Evolutionary conservation across 2,113 vertebrate genomes (phyloP).

Genomic region (Vanacampus margaritifer): DNA sequence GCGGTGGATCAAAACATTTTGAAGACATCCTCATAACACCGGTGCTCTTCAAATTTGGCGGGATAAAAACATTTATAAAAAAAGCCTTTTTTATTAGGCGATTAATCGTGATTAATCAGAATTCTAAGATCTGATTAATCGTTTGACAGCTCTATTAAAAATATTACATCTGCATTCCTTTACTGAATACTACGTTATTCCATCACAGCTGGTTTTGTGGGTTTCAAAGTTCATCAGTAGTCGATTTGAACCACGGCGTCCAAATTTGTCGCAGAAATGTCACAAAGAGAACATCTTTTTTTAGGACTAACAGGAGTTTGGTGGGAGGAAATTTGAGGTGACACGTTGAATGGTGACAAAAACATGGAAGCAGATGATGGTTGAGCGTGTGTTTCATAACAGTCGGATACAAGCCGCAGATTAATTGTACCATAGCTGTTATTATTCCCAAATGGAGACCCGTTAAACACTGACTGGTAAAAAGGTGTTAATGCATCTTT

Average conservation of each 20-base stretch:
- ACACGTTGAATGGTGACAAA: background rate
- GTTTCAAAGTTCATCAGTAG: background rate
- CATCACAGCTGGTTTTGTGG: too few species aligned
- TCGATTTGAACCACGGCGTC: background rate
- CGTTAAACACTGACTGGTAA: slow-evolving; percentile 45
- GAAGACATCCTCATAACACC: too few species aligned
- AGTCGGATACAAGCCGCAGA: slow-evolving; percentile 34
- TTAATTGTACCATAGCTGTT: slow-evolving; percentile 43
- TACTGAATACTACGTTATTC: too few species aligned
- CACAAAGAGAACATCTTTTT: slow-evolving; percentile 3
- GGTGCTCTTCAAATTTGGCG: too few species aligned
- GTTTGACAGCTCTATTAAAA: too few species aligned
- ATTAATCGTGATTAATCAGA: too few species aligned
- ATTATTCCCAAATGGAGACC: slow-evolving; percentile 45
- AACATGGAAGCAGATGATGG: background rate
- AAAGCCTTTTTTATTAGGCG: too few species aligned
- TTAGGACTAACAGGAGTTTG: slow-evolving; percentile 1
- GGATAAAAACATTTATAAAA: too few species aligned
- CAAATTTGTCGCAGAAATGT: slow-evolving; percentile 11
- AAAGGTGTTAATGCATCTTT: slow-evolving; percentile 59
- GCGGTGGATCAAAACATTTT: too few species aligned
- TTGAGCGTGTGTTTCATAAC: slow-evolving; percentile 43
- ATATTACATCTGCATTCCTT: background rate
- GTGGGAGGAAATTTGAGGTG: background rate
- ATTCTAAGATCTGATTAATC: too few species aligned